Evolutionary conservation across 2,113 vertebrate genomes (phyloP).

Genomic region (Menidia beryllina): DNA sequence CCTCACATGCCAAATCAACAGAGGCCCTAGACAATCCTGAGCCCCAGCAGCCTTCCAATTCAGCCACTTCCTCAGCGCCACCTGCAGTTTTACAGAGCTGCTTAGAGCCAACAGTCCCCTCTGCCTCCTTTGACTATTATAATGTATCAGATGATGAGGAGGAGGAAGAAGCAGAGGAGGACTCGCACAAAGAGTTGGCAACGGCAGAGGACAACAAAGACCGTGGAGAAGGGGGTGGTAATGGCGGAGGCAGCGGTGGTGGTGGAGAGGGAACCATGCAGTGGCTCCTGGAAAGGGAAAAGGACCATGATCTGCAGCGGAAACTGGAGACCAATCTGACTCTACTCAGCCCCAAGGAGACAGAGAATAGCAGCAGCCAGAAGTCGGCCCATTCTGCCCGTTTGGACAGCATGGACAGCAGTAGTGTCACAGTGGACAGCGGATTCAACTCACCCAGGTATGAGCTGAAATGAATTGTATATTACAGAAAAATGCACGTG

Average conservation of each 20-base stretch:
- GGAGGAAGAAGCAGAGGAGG: slow-evolving; percentile 89
- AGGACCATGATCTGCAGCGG: slow-evolving; percentile 94
- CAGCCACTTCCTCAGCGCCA: slow-evolving; percentile 84
- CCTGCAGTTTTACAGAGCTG: slow-evolving; percentile 85
- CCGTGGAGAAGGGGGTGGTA: slow-evolving; percentile 84
- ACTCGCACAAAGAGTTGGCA: slow-evolving; percentile 87
- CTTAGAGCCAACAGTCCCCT: slow-evolving; percentile 85
- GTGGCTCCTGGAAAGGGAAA: slow-evolving; percentile 96
- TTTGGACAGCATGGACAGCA: slow-evolving; percentile 99
- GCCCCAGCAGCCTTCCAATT: slow-evolving; percentile 91
- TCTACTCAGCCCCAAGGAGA: slow-evolving; percentile 95
- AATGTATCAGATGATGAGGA: slow-evolving; percentile 96
- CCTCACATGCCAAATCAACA: slow-evolving; percentile 90
- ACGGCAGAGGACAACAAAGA: slow-evolving; percentile 81
- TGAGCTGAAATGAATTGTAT: slow-evolving; percentile 50
- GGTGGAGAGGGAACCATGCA: slow-evolving; percentile 96
- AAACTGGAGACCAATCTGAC: slow-evolving; percentile 98
- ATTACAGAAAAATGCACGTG: slow-evolving; percentile 6
- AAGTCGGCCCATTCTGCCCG: slow-evolving; percentile 95
- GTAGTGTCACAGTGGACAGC: slow-evolving; percentile 99
- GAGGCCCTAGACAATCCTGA: slow-evolving; percentile 92
- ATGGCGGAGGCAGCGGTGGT: slow-evolving; percentile 80
- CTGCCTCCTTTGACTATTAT: slow-evolving; percentile 96
- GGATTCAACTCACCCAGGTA: slow-evolving; percentile 99
- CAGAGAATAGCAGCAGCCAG: slow-evolving; percentile 92